A percentile compares a stretch with the other conserved stretches of the same genome.
Evolutionary conservation across 2,888 invertebrate genomes (phyloP).

Genomic region (Drosophila recens): DNA sequence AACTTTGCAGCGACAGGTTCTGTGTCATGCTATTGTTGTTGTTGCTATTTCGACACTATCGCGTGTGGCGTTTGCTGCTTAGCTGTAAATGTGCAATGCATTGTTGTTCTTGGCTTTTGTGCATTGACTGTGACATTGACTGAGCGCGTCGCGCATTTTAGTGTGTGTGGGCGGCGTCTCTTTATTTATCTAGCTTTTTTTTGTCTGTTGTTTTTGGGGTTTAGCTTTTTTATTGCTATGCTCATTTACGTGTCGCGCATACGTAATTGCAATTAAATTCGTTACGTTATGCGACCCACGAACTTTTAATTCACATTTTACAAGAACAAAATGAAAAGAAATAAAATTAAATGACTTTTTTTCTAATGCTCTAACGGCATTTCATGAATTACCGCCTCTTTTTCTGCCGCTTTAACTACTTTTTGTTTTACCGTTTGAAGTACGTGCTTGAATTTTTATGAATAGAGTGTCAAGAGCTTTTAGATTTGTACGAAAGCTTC

Average conservation of each 20-base stretch:
- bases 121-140: constrained; percentile 82
- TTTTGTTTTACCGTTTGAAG: constrained; percentile 51
- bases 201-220: not conserved
- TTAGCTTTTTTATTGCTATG: constrained; percentile 54
- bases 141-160: constrained; percentile 36
- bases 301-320: constrained; percentile 52
- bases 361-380: constrained; percentile 54
- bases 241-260: constrained; percentile 73
- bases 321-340: constrained; percentile 69
- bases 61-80: constrained; percentile 66
- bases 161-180: constrained; percentile 24
- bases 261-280: constrained; percentile 63
- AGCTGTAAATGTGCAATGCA: constrained; percentile 66
- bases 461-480: constrained; percentile 34
- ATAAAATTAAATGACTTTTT: constrained; percentile 13
- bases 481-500: constrained; percentile 37
- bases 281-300: constrained; percentile 58
- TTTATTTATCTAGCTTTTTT: constrained; percentile 6
- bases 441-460: constrained; percentile 62
- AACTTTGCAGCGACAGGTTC: constrained; percentile 78
- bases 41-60: constrained; percentile 67
- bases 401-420: constrained; percentile 14
- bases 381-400: constrained; percentile 18
- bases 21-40: constrained; percentile 60
- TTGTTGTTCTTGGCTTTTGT: constrained; percentile 57